A percentile compares a stretch with the other conserved stretches of the same genome.
Evolutionary conservation across 1,140 invertebrate species (phyloP).

Genomic region (Zaprionus vittiger): DNA sequence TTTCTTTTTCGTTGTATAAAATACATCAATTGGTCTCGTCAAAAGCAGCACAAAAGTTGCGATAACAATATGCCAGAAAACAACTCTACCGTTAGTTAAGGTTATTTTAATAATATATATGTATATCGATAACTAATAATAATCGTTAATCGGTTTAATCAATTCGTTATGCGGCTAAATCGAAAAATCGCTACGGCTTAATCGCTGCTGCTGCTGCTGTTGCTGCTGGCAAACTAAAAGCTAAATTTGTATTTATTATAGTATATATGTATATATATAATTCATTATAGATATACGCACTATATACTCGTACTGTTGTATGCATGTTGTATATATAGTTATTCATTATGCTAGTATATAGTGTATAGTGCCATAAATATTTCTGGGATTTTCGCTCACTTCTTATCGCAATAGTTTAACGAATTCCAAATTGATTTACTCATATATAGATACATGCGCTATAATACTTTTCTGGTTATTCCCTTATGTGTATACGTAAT

Average conservation of each 20-base stretch:
- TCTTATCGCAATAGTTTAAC: constrained; percentile 78
- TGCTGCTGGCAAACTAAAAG: constrained; percentile 49
- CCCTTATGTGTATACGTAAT: constrained; percentile 34
- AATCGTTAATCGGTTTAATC: constrained; percentile 63
- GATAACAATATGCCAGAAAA: constrained; percentile 80
- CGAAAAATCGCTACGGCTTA: constrained; percentile 73
- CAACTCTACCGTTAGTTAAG: constrained; percentile 65
- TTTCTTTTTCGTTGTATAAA: constrained; percentile 75
- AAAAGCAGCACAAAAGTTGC: constrained; percentile 81
- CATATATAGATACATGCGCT: constrained; percentile 67
- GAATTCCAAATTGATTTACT: constrained; percentile 74
- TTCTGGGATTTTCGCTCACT: constrained; percentile 57
- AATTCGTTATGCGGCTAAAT: constrained; percentile 78
- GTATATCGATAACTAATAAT: constrained; percentile 74
- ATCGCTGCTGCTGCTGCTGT: constrained; percentile 30
- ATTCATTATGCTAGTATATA: constrained; percentile 54
- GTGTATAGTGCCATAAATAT: constrained; percentile 76
- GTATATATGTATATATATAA: constrained; percentile 47
- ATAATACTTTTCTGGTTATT: constrained; percentile 71
- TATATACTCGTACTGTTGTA: constrained; percentile 32
- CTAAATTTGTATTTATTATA: constrained; percentile 38
- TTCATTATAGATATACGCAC: constrained; percentile 26
- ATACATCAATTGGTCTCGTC: constrained; percentile 82
- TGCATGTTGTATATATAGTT: constrained; percentile 48
- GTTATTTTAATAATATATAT: constrained; percentile 45